Percentiles rank a stretch among this genome's conserved stretches.
Evolutionary conservation across 1,140 invertebrate species (phyloP).

Genomic region (Hyles euphorbiae): DNA sequence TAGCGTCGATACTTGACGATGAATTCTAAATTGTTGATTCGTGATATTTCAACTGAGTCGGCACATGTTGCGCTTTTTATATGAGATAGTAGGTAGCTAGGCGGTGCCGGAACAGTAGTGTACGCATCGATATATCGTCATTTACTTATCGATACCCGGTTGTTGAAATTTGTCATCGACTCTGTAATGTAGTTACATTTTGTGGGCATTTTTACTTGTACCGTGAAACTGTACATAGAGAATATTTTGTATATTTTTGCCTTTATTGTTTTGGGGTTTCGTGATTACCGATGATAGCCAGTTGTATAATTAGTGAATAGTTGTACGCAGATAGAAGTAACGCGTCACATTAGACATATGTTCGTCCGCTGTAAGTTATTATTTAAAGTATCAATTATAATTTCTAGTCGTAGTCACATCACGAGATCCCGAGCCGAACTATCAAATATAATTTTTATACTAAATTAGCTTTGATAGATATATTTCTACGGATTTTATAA

Average conservation of each 20-base stretch:
- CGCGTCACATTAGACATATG: no score
- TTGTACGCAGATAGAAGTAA: background rate
- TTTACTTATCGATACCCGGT: background rate
- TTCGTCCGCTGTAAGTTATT: no score
- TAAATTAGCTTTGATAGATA: slow-evolving; percentile 18
- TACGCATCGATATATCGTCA: background rate
- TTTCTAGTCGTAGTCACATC: slow-evolving; percentile 16
- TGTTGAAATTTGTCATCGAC: background rate
- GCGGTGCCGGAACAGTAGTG: background rate
- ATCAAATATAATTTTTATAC: slow-evolving; percentile 18
- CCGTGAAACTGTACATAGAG: slow-evolving; percentile 13
- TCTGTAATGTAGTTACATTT: slow-evolving; percentile 13
- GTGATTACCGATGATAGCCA: slow-evolving; percentile 1
- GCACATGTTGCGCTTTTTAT: slow-evolving; percentile 2
- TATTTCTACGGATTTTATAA: slow-evolving; percentile 25
- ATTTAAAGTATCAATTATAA: background rate
- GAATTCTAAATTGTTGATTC: no score
- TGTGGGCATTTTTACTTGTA: slow-evolving; percentile 19
- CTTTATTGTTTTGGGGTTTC: slow-evolving; percentile 19
- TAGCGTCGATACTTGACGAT: no score
- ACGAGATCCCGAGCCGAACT: slow-evolving; percentile 12
- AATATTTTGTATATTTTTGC: slow-evolving; percentile 29
- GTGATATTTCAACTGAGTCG: no score
- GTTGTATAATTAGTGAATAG: no score
- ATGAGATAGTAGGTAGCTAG: background rate